phyloP scores from a whole-genome alignment of 2,113 vertebrate species.

The Scophthalmus maximus region DNA sequence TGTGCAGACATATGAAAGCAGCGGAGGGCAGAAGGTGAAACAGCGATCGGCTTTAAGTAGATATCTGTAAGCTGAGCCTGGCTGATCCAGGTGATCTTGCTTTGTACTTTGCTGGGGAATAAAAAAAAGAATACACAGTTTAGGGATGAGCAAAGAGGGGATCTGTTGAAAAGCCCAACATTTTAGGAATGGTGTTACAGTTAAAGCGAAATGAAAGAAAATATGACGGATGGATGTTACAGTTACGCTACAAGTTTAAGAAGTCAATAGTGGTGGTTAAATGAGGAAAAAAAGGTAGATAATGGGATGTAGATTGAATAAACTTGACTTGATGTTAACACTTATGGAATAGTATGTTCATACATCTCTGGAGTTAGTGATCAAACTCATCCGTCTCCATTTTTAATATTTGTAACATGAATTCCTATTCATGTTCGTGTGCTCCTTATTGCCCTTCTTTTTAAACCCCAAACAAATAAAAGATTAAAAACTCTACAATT shows the following conservation, averaged over 20 bases:
- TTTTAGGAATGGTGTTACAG: not conserved
- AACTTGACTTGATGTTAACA: not conserved
- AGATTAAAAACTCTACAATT: slow-evolving; percentile 21
- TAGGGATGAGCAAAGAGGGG: too few relatives aligned
- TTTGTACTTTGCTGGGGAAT: too few relatives aligned
- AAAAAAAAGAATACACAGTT: too few relatives aligned
- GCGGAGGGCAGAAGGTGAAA: not conserved
- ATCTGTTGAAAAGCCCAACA: not conserved
- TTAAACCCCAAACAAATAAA: slow-evolving; percentile 30
- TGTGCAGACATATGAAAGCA: not conserved
- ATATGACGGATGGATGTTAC: too few relatives aligned
- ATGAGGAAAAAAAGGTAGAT: too few relatives aligned
- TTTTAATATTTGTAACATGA: slow-evolving; percentile 1
- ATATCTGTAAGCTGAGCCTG: not conserved
- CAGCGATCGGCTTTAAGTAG: not conserved
- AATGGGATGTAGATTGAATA: too few relatives aligned
- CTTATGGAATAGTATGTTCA: not conserved
- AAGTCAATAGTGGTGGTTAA: not conserved
- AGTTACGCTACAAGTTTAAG: not conserved
- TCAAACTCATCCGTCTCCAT: too few relatives aligned
- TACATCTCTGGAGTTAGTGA: too few relatives aligned
- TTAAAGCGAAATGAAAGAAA: too few relatives aligned
- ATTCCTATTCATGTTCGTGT: slow-evolving; percentile 23
- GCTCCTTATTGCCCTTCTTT: slow-evolving; percentile 20
- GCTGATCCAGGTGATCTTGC: too few relatives aligned